Percentiles rank a stretch among this genome's conserved stretches.
Evolutionary conservation across 1,140 invertebrate genomes (phyloP).

Genomic region (Paralvinella palmiformis): DNA sequence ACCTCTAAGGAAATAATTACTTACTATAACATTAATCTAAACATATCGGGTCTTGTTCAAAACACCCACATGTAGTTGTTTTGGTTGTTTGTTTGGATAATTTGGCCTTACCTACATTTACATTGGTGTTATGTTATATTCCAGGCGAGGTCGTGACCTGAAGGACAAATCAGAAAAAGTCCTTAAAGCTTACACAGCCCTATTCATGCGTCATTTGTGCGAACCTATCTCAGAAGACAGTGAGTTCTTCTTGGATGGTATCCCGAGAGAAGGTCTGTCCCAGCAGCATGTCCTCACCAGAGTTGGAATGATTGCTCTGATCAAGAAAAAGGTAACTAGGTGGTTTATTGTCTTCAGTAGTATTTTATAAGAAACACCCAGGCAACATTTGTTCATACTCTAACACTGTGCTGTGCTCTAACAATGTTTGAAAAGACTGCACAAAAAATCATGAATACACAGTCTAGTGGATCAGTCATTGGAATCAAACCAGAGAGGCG

Average conservation of each 20-base stretch:
- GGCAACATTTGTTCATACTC: no score
- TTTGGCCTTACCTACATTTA: not conserved
- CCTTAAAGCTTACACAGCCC: conserved; percentile 77
- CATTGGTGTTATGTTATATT: not conserved
- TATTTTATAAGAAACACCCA: no score
- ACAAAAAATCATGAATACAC: no score
- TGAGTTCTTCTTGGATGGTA: conserved; percentile 93
- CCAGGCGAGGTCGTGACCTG: conserved; percentile 23
- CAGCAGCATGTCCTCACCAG: conserved; percentile 91
- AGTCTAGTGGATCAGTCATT: no score
- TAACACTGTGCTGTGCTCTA: no score
- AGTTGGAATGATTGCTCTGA: conserved; percentile 95
- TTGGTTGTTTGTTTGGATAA: no score
- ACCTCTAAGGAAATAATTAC: not conserved
- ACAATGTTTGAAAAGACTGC: no score
- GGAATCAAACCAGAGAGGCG: no score
- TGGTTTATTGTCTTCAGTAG: no score
- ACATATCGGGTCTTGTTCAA: no score
- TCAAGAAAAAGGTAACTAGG: conserved; percentile 91
- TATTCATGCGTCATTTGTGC: conserved; percentile 96
- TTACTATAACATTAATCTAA: not conserved
- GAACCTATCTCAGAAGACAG: conserved; percentile 87
- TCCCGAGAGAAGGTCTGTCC: conserved; percentile 91
- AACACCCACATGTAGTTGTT: no score
- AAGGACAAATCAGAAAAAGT: conserved; percentile 81